Evolutionary conservation across 2,113 vertebrate species (phyloP), one percentile per base, ranked within the genome.

Genomic region (Dolichallabes microphthalmus): DNA sequence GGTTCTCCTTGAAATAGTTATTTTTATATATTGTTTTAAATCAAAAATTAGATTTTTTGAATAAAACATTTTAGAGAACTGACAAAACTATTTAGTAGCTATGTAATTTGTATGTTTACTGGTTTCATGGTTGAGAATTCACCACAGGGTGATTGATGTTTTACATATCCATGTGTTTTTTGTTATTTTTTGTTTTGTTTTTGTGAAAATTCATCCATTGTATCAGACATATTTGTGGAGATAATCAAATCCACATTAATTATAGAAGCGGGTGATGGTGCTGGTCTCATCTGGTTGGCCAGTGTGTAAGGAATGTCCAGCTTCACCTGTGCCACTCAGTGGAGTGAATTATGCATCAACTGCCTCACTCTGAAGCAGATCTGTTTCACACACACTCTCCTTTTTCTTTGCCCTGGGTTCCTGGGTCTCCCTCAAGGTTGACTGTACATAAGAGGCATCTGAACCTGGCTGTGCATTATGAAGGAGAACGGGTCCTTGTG

Each of bases 331-430:
- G 58, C 57, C 53, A 76, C 84, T 81, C 27, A 63, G 19, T 82
- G 77, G 45, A 32, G 80, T 89, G 66, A 87, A 89, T 89, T 82
- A 89, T 89, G 85, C 88, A 89, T 85, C 82, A 32, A 55, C 66
- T 82, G 79, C 77, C 27, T 88, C 71, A 39, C 81, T 83, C 75
- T 69, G 13, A 77, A 75, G 77, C 85, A 80, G 88, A 87, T 89
- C 85, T 69, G 64, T 89, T 87, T 86, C 71, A 74, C 88, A 85
- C 66, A 19, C 77, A 27, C 60, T 61, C 79, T 84, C 81, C 82
- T 79, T 71, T 71, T 88, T 66, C 30, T 79, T 45, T 80, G 63
- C 79, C n/a, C 75, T 69, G 85, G 60, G 78, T 58, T 88, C 63
- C 80, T 55, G 64, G 52, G 2, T 71, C 80, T 69, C 69, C 27